Conservation (phyloP, 2,113 vertebrate species). For the Piprites chloris region DNA sequence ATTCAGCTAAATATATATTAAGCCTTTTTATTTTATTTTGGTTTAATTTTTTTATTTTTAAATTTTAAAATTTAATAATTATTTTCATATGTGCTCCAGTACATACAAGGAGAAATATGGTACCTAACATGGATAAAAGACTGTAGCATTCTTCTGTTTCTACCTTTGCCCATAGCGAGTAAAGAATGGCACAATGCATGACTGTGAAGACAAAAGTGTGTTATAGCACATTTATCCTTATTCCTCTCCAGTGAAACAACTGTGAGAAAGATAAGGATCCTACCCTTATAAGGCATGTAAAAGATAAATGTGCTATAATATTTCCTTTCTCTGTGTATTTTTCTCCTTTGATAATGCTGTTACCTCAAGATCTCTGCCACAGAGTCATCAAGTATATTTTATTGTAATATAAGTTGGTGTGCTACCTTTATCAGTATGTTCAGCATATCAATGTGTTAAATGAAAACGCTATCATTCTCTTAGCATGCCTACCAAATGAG, state of each 20-base stretch:
- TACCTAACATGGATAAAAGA: not conserved
- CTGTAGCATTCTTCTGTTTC: not conserved
- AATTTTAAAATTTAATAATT: no score
- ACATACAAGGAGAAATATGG: not conserved
- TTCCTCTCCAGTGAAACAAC: conserved; percentile 32
- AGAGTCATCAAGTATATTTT: not conserved
- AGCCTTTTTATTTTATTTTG: not conserved
- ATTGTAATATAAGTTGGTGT: not conserved
- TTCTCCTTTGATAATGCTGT: not conserved
- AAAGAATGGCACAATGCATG: not conserved
- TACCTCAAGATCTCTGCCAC: conserved; percentile 2
- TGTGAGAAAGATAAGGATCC: conserved; percentile 1
- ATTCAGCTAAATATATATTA: not conserved
- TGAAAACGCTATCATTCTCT: not conserved
- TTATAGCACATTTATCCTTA: conserved; percentile 36
- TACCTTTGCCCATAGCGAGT: not conserved
- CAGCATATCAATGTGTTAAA: not conserved
- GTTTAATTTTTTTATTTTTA: no score
- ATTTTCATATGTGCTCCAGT: not conserved
- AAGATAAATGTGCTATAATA: conserved; percentile 40
- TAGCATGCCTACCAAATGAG: not conserved
- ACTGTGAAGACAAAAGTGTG: conserved; percentile 6
- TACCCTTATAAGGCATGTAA: conserved; percentile 44
- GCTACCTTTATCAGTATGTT: conserved; percentile 13
- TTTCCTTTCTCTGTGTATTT: not conserved